Evolutionary conservation across 2,797 vertebrate species (phyloP).

Genomic region (Anguilla anguilla): DNA sequence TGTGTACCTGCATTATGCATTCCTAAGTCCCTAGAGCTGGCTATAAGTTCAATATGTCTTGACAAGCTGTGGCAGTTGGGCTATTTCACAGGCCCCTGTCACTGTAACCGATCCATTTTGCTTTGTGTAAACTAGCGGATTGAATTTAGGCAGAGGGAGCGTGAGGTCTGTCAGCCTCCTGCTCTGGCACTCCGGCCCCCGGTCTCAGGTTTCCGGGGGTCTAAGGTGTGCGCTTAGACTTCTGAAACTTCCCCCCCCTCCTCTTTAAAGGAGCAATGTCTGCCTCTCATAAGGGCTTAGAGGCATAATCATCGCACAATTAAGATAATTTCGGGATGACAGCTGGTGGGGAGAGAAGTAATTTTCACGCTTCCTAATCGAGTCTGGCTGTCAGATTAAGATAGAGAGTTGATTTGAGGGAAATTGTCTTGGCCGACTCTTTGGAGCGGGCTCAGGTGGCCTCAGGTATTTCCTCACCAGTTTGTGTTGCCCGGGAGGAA

Average conservation of each 20-base stretch:
- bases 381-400: conserved; percentile 85
- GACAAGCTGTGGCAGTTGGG: not conserved
- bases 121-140: conserved; percentile 15
- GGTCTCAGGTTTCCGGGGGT: not conserved
- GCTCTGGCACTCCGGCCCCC: not conserved
- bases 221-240: conserved; percentile 31
- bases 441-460: conserved; percentile 77
- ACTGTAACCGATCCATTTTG: conserved; percentile 24
- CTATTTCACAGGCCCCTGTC: conserved; percentile 16
- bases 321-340: conserved; percentile 82
- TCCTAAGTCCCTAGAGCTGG: conserved; percentile 21
- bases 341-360: conserved; percentile 83
- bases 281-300: conserved; percentile 71
- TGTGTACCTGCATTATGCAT: conserved; percentile 20
- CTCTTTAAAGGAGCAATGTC: conserved; percentile 56
- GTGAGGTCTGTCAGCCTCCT: not conserved
- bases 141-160: conserved; percentile 12
- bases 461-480: conserved; percentile 67
- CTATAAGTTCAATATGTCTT: conserved; percentile 21
- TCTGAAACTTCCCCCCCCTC: conserved; percentile 41
- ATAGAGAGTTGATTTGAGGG: conserved; percentile 81
- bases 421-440: conserved; percentile 77
- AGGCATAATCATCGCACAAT: conserved; percentile 85
- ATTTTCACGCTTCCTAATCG: conserved; percentile 81
- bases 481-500: conserved; percentile 60